Percentiles rank a stretch among this genome's conserved stretches.
These are phyloP conservation scores for Thymallus thymallus DNA, from an alignment of 2,113 vertebrate species.

Conservation along the genomic window DNA sequence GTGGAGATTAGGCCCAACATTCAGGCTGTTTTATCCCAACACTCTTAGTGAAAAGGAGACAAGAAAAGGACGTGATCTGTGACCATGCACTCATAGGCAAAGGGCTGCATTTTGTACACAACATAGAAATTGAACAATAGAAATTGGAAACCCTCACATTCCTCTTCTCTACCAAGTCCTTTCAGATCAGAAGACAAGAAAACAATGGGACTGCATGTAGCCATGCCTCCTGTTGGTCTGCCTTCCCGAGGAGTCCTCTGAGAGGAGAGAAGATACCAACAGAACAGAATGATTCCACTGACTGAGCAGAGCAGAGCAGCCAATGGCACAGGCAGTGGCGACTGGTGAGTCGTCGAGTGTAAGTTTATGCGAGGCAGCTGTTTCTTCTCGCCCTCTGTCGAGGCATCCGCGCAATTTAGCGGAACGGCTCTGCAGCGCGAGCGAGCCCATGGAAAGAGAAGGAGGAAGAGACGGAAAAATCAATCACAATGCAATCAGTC, in stretches of 20 bases:
- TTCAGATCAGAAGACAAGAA: background rate
- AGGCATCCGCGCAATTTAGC: background rate
- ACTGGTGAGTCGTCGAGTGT: background rate
- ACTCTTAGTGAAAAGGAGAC: no score
- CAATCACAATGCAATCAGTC: slow-evolving; percentile 15
- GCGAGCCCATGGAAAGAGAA: background rate
- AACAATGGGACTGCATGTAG: background rate
- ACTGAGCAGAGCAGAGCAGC: background rate
- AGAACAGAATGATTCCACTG: background rate
- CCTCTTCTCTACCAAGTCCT: background rate
- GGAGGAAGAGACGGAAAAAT: background rate
- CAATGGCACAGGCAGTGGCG: background rate
- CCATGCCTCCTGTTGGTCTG: background rate
- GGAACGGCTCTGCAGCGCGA: background rate
- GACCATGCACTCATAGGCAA: background rate
- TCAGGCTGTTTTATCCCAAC: no score
- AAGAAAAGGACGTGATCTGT: no score
- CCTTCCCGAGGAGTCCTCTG: background rate
- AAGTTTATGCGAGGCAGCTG: background rate
- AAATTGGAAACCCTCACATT: background rate
- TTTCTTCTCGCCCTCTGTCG: background rate
- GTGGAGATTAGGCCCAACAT: no score
- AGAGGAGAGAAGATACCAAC: background rate
- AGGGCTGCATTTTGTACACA: background rate
- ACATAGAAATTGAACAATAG: background rate